These are phyloP conservation scores for Labeo rohita DNA, from an alignment of 2,113 vertebrate genomes.

Conservation along the genomic window DNA sequence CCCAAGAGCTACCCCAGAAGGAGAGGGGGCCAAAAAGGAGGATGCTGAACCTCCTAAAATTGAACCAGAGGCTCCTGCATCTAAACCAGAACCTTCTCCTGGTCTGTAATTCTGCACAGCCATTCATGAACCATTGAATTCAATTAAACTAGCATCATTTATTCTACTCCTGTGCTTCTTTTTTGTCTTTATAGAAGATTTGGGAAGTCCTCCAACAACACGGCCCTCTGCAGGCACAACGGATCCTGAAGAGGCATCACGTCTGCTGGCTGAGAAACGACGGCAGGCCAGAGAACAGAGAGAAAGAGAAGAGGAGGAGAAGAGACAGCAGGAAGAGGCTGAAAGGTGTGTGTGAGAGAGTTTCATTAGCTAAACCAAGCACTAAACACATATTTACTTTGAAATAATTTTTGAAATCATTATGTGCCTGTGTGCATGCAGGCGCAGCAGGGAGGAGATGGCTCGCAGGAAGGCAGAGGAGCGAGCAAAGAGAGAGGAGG, in stretches of 20 bases:
- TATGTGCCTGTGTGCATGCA: slow-evolving; percentile 57
- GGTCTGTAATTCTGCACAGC: slow-evolving; percentile 16
- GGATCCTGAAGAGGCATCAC: slow-evolving; percentile 90
- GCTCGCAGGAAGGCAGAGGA: slow-evolving; percentile 82
- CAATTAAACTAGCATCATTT: not conserved
- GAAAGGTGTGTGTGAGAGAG: slow-evolving; percentile 76
- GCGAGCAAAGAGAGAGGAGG: slow-evolving; percentile 82
- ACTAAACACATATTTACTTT: not conserved
- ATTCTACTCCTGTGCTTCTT: not conserved
- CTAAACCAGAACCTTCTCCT: slow-evolving; percentile 60
- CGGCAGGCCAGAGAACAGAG: slow-evolving; percentile 91
- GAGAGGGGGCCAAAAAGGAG: slow-evolving; percentile 60
- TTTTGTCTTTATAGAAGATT: slow-evolving; percentile 53
- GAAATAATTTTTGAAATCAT: not conserved
- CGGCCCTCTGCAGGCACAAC: slow-evolving; percentile 88
- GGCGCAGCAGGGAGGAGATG: slow-evolving; percentile 87
- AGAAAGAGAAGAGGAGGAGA: slow-evolving; percentile 88
- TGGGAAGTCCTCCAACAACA: slow-evolving; percentile 62
- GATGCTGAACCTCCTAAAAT: slow-evolving; percentile 56
- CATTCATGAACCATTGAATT: not conserved
- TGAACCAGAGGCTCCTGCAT: slow-evolving; percentile 64
- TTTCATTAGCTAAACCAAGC: not conserved
- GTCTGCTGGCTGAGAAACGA: slow-evolving; percentile 89
- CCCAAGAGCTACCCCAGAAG: slow-evolving; percentile 75
- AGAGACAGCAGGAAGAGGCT: slow-evolving; percentile 81